Evolutionary conservation across 1,140 invertebrate genomes (phyloP).

Genomic region (Parasteatoda tepidariorum): DNA sequence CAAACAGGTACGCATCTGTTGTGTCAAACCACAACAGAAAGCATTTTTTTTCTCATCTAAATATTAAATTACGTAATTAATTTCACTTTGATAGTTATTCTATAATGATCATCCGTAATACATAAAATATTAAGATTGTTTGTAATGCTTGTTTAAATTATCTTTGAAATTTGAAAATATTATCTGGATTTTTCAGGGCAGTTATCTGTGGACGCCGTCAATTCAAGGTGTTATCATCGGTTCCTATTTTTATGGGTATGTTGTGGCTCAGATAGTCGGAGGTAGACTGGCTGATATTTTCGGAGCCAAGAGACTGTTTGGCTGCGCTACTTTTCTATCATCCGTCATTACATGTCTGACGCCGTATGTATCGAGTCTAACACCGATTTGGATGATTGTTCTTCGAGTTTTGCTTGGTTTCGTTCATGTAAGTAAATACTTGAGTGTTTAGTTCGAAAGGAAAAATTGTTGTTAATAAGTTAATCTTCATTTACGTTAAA

Average conservation of each 20-base stretch:
- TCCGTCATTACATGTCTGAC: conserved; percentile 44
- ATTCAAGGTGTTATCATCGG: conserved; percentile 75
- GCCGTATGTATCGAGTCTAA: conserved; percentile 11
- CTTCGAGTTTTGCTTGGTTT: conserved; percentile 5
- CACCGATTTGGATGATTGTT: neutral
- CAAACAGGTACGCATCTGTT: conserved; percentile 1
- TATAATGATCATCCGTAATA: too few relatives aligned
- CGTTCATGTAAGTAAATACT: conserved; percentile 15
- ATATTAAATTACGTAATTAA: too few relatives aligned
- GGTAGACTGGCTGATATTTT: conserved; percentile 81
- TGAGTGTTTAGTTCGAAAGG: too few relatives aligned
- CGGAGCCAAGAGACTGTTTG: conserved; percentile 88
- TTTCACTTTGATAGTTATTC: too few relatives aligned
- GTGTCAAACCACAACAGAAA: too few relatives aligned
- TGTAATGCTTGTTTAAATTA: too few relatives aligned
- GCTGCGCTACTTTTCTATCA: conserved; percentile 68
- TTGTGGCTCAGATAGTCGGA: conserved; percentile 84
- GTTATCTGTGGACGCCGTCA: conserved; percentile 58
- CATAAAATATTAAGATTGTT: too few relatives aligned
- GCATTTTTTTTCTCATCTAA: too few relatives aligned
- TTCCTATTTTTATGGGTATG: conserved; percentile 88
- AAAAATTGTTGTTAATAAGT: too few relatives aligned
- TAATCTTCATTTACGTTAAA: too few relatives aligned
- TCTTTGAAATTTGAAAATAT: too few relatives aligned
- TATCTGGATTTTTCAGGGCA: conserved; percentile 40